phyloP scores from a whole-genome alignment of 2,113 vertebrate genomes.

The Gymnobelideus leadbeateri region DNA sequence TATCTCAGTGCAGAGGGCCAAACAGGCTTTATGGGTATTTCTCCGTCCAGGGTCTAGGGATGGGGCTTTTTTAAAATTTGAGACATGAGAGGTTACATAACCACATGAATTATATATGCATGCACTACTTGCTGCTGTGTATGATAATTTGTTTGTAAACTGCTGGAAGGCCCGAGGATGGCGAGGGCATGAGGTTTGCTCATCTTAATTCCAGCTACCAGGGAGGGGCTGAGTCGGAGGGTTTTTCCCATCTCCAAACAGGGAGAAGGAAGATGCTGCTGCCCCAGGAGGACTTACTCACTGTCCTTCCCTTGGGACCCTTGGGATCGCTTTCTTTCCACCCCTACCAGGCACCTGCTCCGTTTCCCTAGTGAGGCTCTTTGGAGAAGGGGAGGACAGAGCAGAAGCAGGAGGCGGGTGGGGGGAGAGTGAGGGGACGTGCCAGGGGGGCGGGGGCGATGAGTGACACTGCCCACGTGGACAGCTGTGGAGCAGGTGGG shows the following conservation, averaged over 20 bases:
- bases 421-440: fast-evolving
- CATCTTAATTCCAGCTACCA: background rate
- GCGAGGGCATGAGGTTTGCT: background rate
- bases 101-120: background rate
- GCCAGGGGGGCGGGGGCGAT: background rate
- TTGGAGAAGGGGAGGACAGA: slow-evolving; percentile 14
- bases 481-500: background rate
- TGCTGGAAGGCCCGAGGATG: background rate
- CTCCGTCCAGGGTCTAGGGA: background rate
- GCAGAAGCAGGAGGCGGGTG: background rate
- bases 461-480: slow-evolving; percentile 51
- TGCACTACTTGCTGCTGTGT: too few species aligned
- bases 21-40: background rate
- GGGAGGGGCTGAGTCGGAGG: background rate
- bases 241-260: background rate
- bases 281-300: background rate
- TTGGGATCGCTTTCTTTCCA: background rate
- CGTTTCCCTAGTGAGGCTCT: slow-evolving; percentile 58
- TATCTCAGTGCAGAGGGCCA: background rate
- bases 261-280: background rate
- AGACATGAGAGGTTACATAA: background rate
- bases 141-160: background rate
- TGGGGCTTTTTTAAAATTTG: background rate
- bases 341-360: background rate
- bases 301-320: background rate